Evolutionary conservation across 2,797 vertebrate genomes (phyloP), one percentile per base, ranked within the genome.

Genomic region (Varecia variegata): DNA sequence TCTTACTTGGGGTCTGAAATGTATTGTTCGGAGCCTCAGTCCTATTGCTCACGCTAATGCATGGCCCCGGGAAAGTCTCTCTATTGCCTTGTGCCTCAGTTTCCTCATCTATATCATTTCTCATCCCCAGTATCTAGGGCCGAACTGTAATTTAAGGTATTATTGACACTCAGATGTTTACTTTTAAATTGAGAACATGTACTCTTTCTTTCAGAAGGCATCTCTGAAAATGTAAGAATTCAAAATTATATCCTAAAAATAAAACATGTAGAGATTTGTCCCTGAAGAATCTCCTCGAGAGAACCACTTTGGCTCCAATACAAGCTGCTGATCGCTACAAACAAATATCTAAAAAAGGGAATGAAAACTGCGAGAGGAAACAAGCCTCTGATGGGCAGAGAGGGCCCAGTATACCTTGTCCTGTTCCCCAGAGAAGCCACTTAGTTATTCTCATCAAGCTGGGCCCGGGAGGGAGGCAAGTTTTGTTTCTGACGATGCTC

Each of bases 221-320:
- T 81, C 58, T 92, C 82, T 45, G 86, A 93, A 60, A 94, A 93
- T 88, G 91, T 83, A 89, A 90, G 27, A 94, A 77, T 89, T 93
- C 40, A 74, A 90, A 95, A 87, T 60, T 90, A 62, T 84, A 90
- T 89, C 85, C 92, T 13, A 67, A 73, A 95, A 96, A 67, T 60
- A 82, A 90, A 91, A 70, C 52, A 38, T 38, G 20, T 38, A 56
- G 50, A 68, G 35, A 35, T 4, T 77, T 79, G 18, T 67, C 35
- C 56, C 62, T 14, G 58, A 71, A 90, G 52, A 82, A 86, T 43
- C 25, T 86, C 65, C 54, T 67, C 3, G 12, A 73, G 67, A 90
- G 47, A 95, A 92, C 18, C 14, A 81, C 60, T 80, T 47, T 60
- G 67, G n/a, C 40, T 94, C 43, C 27, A 54, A 70, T 5, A 71